These are phyloP conservation scores for Parauchenoglanis punctatus DNA, from an alignment of 2,797 vertebrate genomes.

Conservation along the genomic window DNA sequence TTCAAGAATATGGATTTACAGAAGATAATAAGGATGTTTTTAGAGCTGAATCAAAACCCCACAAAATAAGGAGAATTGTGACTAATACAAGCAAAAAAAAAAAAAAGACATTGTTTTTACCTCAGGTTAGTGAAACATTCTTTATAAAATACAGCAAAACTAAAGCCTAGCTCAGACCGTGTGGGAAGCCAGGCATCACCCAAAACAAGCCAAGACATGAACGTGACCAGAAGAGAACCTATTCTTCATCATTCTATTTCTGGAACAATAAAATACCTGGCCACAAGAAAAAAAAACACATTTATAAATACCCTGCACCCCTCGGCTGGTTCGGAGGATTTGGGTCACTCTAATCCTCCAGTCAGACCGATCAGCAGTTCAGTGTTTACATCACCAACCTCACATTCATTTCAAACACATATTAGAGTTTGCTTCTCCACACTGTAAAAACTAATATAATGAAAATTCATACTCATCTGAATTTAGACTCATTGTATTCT, in stretches of 20 bases:
- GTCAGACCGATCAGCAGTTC: slow-evolving; percentile 23
- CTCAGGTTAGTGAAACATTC: background rate
- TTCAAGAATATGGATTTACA: background rate
- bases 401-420: background rate
- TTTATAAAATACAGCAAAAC: background rate
- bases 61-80: background rate
- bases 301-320: background rate
- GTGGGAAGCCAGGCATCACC: background rate
- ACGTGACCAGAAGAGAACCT: background rate
- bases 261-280: background rate
- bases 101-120: background rate
- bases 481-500: background rate
- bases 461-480: background rate
- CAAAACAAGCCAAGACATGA: background rate
- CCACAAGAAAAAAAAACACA: background rate
- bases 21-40: slow-evolving; percentile 16
- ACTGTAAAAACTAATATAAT: background rate
- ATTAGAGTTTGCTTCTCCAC: background rate
- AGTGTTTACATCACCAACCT: slow-evolving; percentile 21
- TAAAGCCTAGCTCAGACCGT: background rate
- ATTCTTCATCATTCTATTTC: background rate
- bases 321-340: slow-evolving; percentile 30
- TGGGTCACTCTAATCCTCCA: slow-evolving; percentile 49
- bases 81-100: background rate
- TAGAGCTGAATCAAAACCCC: slow-evolving; percentile 8